Conservation (phyloP, 2,797 vertebrate genomes). For the Helarctos malayanus region DNA sequence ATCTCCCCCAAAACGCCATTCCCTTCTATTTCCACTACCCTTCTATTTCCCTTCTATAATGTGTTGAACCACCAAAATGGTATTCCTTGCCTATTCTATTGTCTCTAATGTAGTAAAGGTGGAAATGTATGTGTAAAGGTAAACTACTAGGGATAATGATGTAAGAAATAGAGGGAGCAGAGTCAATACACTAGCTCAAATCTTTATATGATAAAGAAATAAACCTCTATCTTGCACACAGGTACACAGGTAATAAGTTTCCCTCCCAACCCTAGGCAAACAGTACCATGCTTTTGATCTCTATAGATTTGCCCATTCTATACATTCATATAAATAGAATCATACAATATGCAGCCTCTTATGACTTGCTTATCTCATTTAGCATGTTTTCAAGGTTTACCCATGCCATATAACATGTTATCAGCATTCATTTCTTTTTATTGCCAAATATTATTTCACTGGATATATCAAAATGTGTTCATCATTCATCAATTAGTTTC, state of each 20-base stretch:
- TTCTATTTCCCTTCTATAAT: neutral
- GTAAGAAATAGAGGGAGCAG: neutral
- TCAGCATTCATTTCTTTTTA: neutral
- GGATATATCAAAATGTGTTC: neutral
- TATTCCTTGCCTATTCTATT: neutral
- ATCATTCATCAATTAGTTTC: too few species aligned
- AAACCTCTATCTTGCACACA: neutral
- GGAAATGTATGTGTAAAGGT: neutral
- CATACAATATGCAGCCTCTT: neutral
- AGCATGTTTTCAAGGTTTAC: neutral
- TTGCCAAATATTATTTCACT: neutral
- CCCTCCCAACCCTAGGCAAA: neutral
- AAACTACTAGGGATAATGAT: neutral
- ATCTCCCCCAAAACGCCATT: neutral
- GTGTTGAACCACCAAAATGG: neutral
- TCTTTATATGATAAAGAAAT: neutral
- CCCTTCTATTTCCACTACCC: neutral
- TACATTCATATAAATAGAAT: neutral
- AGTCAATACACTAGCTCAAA: neutral
- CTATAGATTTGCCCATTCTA: neutral
- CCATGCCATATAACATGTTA: neutral
- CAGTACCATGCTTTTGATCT: neutral
- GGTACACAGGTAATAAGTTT: neutral
- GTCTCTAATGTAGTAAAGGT: neutral
- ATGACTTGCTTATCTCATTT: neutral